These are phyloP conservation scores for Molanna angustata DNA, from an alignment of 2,888 invertebrate species.

Conservation along the genomic window DNA sequence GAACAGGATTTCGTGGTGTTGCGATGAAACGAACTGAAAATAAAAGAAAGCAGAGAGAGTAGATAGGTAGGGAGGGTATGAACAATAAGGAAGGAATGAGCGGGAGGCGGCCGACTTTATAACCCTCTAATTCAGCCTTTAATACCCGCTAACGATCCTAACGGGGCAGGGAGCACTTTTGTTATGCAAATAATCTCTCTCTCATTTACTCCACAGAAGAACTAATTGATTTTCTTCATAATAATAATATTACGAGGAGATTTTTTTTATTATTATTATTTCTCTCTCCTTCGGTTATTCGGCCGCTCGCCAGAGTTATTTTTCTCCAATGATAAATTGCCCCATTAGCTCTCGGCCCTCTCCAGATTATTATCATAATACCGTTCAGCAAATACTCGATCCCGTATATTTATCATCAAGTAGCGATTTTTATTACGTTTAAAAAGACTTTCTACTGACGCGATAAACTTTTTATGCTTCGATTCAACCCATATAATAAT, in stretches of 20 bases:
- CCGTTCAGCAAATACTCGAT: constrained; percentile 18
- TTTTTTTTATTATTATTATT: no score
- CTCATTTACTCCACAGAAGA: constrained; percentile 10
- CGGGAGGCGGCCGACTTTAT: not conserved
- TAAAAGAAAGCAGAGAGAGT: no score
- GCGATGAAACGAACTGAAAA: no score
- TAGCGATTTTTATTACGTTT: no score
- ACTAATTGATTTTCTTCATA: constrained; percentile 20
- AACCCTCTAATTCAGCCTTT: constrained; percentile 8
- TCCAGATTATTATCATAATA: constrained; percentile 16
- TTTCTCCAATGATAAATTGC: constrained; percentile 22
- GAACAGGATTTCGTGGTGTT: no score
- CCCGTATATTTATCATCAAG: not conserved
- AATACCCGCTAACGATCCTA: constrained; percentile 9
- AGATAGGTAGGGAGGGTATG: not conserved
- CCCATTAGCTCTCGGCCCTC: constrained; percentile 17
- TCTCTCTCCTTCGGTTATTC: constrained; percentile 8
- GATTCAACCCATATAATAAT: no score
- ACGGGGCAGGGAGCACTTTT: constrained; percentile 10
- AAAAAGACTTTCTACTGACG: no score
- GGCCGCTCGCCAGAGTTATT: constrained; percentile 18
- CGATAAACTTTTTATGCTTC: no score
- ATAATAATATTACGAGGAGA: constrained; percentile 9
- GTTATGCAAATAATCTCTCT: constrained; percentile 14
- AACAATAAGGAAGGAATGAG: constrained; percentile 1